These are phyloP conservation scores for Lathronympha strigana DNA, from an alignment of 2,888 invertebrate genomes.

Conservation along the genomic window DNA sequence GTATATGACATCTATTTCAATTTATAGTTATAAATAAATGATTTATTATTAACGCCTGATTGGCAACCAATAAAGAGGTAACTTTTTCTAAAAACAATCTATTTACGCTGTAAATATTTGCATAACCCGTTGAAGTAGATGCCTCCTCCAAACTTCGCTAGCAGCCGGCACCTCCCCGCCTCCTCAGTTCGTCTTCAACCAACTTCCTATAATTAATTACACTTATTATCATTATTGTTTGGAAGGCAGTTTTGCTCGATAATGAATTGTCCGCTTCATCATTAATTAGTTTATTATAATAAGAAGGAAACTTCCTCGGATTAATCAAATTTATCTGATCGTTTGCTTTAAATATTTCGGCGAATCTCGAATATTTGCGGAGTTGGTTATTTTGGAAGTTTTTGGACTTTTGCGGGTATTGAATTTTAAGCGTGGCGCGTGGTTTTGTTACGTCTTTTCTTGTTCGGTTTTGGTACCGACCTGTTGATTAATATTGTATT, in stretches of 20 bases:
- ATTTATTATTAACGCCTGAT: too few relatives aligned
- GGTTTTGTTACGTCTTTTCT: not conserved
- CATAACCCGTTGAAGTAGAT: constrained; percentile 35
- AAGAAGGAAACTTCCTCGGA: constrained; percentile 79
- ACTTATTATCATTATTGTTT: constrained; percentile 85
- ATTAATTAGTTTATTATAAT: constrained; percentile 85
- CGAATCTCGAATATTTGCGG: constrained; percentile 41
- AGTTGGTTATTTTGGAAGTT: constrained; percentile 19
- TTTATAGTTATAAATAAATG: too few relatives aligned
- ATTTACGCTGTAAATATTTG: too few relatives aligned
- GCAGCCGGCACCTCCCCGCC: constrained; percentile 52
- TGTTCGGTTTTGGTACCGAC: not conserved
- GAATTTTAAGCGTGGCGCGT: constrained; percentile 10
- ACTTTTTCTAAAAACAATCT: too few relatives aligned
- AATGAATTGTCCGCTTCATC: constrained; percentile 83
- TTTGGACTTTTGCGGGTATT: constrained; percentile 16
- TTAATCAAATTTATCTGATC: constrained; percentile 83
- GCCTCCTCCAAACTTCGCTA: constrained; percentile 53
- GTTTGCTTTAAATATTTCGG: constrained; percentile 62
- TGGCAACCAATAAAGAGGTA: too few relatives aligned
- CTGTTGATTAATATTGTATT: too few relatives aligned
- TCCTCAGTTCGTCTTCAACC: constrained; percentile 77
- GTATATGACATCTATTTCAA: too few relatives aligned
- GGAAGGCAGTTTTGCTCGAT: constrained; percentile 84
- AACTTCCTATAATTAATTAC: constrained; percentile 84